These are phyloP conservation scores for Selene dorsalis DNA, from an alignment of 2,797 vertebrate genomes.

Conservation along the genomic window DNA sequence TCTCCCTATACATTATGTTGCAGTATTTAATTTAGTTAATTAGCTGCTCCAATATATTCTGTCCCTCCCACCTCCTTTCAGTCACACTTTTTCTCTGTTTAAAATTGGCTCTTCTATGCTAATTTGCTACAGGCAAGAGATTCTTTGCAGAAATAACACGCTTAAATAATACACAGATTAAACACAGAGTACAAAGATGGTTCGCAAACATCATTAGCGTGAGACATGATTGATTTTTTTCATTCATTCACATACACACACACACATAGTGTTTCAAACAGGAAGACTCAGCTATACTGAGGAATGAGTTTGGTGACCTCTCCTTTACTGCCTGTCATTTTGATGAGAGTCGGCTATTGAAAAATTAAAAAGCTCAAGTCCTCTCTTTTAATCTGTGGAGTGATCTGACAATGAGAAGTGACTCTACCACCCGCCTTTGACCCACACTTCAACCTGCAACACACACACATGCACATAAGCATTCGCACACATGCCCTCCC, in stretches of 20 bases:
- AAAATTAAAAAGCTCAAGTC: constrained; percentile 33
- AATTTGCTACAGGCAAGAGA: neutral
- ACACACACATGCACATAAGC: constrained; percentile 24
- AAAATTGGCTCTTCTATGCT: neutral
- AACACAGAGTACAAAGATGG: neutral
- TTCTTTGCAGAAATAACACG: neutral
- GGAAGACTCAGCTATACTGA: neutral
- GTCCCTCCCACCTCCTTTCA: neutral
- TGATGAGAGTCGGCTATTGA: constrained; percentile 28
- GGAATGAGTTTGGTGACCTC: constrained; percentile 10
- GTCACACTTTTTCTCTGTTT: neutral
- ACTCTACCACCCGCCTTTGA: constrained; percentile 51
- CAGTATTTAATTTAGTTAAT: neutral
- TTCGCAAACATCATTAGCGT: neutral
- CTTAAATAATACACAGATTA: neutral
- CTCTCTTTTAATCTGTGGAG: constrained; percentile 46
- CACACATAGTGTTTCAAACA: neutral
- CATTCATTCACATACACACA: neutral
- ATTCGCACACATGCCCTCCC: constrained; percentile 10
- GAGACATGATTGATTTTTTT: neutral
- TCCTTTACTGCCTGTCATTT: constrained; percentile 17
- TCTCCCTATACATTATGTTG: neutral
- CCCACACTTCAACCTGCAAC: constrained; percentile 53
- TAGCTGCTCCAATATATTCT: neutral
- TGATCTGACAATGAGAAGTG: constrained; percentile 61